These are phyloP conservation scores for Pasiphila rectangulata DNA, from an alignment of 2,888 invertebrate species.

Conservation along the genomic window DNA sequence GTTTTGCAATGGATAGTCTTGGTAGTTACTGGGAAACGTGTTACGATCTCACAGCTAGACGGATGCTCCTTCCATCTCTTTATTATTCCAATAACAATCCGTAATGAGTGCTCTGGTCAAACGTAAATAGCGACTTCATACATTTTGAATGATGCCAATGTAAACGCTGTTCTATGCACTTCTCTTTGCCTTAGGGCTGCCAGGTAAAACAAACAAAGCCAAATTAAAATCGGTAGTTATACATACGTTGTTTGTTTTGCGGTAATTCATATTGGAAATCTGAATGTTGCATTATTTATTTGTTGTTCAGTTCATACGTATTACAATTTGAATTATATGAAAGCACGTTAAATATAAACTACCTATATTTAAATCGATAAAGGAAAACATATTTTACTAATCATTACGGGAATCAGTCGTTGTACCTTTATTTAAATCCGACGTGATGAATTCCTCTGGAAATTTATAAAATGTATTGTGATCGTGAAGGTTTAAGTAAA, in stretches of 20 bases:
- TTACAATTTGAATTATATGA: too few relatives aligned
- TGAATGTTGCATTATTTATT: background rate
- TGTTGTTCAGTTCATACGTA: background rate
- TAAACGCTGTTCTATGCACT: constrained; percentile 71
- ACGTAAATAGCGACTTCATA: constrained; percentile 80
- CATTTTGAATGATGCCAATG: constrained; percentile 77
- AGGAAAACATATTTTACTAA: too few relatives aligned
- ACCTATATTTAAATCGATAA: too few relatives aligned
- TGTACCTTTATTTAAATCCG: too few relatives aligned
- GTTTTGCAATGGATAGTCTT: constrained; percentile 66
- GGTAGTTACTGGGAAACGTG: constrained; percentile 59
- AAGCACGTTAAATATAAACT: too few relatives aligned
- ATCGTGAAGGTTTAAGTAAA: too few relatives aligned
- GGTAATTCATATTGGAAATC: background rate
- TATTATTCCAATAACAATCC: constrained; percentile 81
- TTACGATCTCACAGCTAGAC: constrained; percentile 68
- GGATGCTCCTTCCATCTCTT: constrained; percentile 72
- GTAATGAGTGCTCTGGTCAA: constrained; percentile 80
- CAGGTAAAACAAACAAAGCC: constrained; percentile 12
- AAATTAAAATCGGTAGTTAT: background rate
- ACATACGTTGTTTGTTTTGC: background rate
- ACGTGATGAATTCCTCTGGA: too few relatives aligned
- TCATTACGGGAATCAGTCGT: too few relatives aligned
- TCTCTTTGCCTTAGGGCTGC: constrained; percentile 65
- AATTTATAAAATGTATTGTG: too few relatives aligned